Base-by-base conservation (phyloP, 1,140 invertebrate genomes). In the Lepidostoma basale region DNA sequence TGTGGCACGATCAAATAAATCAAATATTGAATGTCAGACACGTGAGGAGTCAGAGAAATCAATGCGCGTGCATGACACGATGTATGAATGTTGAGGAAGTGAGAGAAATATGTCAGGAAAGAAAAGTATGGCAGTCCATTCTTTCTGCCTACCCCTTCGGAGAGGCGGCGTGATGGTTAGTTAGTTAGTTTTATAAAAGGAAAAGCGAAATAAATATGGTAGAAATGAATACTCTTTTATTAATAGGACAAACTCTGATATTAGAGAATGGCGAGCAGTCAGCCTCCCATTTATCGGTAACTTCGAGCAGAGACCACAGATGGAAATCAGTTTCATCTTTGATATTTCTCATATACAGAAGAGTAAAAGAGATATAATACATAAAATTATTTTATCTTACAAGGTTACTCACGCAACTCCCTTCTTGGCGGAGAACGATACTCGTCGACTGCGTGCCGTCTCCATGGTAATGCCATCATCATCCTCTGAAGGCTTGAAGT, bases 341-440 rank as follows among this genome's bases (percentile, higher is more conserved):
- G n/a, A n/a, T n/a, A 8, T 6, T n/a, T 8, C 6, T 36, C 6
- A 36, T 36, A 36, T 36, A 36, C n/a, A 8, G 33, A n/a, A n/a
- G n/a, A n/a, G n/a, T n/a, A n/a, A n/a, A n/a, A n/a, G n/a, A n/a
- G n/a, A n/a, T n/a, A n/a, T n/a, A n/a, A n/a, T n/a, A n/a, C n/a
- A 36, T 36, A 36, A n/a, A 36, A 36, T n/a, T 36, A 8, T 36
- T 36, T 36, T 8, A 36, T 36, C 6, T 36, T 9, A 10, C 18
- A 8, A 4, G 47, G 14, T 20, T 42, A 69, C 70, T 69, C 40
- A 72, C 70, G 70, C 67, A 36, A 72, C 47, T 30, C 67, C 70
- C 44, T 72, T 64, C 10, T 56, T 72, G 28, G 12, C 42, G 2
- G 70, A 72, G 44, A 72, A 72, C 20, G 67, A 69, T 20, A 72